Conservation (phyloP, 2,797 vertebrate species). For the Triplophysa bombifrons region DNA sequence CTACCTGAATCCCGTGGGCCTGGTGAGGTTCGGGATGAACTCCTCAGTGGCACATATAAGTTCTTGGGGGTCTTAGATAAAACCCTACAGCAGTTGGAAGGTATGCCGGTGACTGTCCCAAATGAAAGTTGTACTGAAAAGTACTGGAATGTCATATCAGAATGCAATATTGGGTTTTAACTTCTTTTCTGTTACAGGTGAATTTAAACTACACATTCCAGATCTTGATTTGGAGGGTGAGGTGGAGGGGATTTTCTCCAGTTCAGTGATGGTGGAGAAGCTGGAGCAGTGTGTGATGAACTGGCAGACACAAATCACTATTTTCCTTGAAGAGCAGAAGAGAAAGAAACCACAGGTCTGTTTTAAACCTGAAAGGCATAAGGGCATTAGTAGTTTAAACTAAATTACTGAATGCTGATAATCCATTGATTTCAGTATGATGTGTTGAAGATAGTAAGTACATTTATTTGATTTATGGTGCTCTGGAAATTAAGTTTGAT, state of each 20-base stretch:
- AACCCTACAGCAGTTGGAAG: slow-evolving; percentile 78
- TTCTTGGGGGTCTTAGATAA: slow-evolving; percentile 73
- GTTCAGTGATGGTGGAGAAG: slow-evolving; percentile 71
- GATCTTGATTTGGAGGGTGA: slow-evolving; percentile 77
- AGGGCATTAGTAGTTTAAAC: not conserved
- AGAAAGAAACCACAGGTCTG: slow-evolving; percentile 85
- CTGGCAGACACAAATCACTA: slow-evolving; percentile 86
- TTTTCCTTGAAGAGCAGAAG: slow-evolving; percentile 78
- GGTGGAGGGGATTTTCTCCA: slow-evolving; percentile 67
- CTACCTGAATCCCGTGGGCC: slow-evolving; percentile 56
- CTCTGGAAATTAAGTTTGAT: no score
- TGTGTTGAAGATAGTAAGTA: not conserved
- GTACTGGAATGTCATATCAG: not conserved
- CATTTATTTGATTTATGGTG: no score
- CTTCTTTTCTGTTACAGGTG: slow-evolving; percentile 67
- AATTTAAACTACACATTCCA: slow-evolving; percentile 83
- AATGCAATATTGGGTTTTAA: slow-evolving; percentile 54
- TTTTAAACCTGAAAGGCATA: not conserved
- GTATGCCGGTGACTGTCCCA: slow-evolving; percentile 48
- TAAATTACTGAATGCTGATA: not conserved
- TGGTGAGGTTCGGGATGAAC: slow-evolving; percentile 71
- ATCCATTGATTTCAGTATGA: not conserved
- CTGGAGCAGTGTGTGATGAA: slow-evolving; percentile 83
- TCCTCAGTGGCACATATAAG: slow-evolving; percentile 80
- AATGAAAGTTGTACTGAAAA: no score